Percentiles rank a stretch among this genome's conserved stretches.
phyloP scores from a whole-genome alignment of 2,888 invertebrate species.

The Ramazzottius varieornatus region DNA sequence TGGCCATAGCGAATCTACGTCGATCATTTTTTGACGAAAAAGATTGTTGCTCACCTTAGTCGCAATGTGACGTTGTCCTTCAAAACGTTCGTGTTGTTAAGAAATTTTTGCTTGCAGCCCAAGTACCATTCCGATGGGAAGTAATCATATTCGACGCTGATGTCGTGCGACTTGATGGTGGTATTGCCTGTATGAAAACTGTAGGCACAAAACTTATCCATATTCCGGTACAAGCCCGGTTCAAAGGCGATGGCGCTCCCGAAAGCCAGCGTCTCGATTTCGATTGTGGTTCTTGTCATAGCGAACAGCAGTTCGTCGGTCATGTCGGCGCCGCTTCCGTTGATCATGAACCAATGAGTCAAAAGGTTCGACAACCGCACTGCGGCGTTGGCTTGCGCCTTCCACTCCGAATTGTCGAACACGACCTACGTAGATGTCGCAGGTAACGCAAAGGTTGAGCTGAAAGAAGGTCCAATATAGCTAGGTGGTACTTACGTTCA shows the following conservation, averaged over 20 bases:
- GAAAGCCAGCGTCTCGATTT: constrained; percentile 2
- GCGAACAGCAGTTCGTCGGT: background rate
- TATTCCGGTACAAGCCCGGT: background rate
- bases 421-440: background rate
- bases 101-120: background rate
- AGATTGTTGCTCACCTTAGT: background rate
- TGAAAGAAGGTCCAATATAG: no score
- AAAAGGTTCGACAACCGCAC: background rate
- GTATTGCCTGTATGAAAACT: background rate
- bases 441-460: background rate
- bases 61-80: background rate
- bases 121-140: constrained; percentile 2
- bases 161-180: background rate
- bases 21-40: no score
- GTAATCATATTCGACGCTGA: background rate
- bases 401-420: background rate
- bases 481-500: background rate
- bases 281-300: constrained; percentile 1
- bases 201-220: background rate
- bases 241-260: constrained; percentile 3
- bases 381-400: background rate
- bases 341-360: background rate
- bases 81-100: background rate
- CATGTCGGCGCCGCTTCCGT: background rate
- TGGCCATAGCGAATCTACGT: no score